Evolutionary conservation across 2,797 vertebrate genomes (phyloP), one percentile per base, ranked within the genome.

Genomic region (Typhlichthys eigenmanni): DNA sequence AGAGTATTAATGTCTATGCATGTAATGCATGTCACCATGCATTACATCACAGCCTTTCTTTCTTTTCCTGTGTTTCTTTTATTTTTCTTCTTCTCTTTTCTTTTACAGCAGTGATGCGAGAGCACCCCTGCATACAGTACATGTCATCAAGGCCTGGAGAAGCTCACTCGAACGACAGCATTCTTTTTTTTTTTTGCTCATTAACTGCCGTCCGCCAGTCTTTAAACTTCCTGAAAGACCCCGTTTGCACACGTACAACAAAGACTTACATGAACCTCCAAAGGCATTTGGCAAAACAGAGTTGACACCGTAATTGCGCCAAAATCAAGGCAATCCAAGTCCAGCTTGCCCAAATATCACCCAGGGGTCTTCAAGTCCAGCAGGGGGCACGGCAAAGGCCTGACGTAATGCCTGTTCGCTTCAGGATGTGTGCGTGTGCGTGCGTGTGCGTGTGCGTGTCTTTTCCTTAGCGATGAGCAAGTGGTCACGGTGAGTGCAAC

Each of bases 111-210:
- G 19, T 53, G 64, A 78, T 60, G 60, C 52, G 47, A 66, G 62
- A 65, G 29, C 55, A 57, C 80, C 84, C 72, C 83, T 83, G 77
- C 54, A 1, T 58, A 54, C 62, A 63, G 1, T 58, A 54, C 62
- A 63, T 74, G 79, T 78, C 74, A 58, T 81, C 66, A 52, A 19
- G 55, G 68, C 66, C 72, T 76, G 66, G 76, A 74, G 57, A 79
- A 62, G 61, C 63, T 82, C 68, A 60, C 54, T 74, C 24, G 45
- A 74, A 81, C 58, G n/a, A 69, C 64, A 72, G 19, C 47, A 7
- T 55, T 24, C 24, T 24, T 24, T 24, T 24, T 12, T 58, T 24
- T 47, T 55, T 62, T 55, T 19, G 29, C 64, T 75, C 64, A 78
- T 84, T 82, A 70, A 57, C 62, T 5, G 50, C 72, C 38, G 19